Evolutionary conservation across 2,113 vertebrate genomes (phyloP), one percentile per base, ranked within the genome.

Genomic region (Cyanoderma ruficeps): DNA sequence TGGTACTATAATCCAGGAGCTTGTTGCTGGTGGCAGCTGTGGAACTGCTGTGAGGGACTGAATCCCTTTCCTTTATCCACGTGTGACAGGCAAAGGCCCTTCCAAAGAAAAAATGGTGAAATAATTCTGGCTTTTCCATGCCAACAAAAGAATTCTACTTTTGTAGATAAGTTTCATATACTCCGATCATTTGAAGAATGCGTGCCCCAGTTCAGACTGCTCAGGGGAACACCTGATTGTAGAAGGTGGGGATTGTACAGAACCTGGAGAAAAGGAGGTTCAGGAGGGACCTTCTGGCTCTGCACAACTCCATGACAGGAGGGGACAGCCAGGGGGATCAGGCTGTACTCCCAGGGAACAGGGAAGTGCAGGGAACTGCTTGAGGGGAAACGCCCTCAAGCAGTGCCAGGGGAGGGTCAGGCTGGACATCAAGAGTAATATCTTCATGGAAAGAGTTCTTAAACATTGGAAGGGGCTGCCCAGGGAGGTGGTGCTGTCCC

Each of bases 401-500:
- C 10, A 31, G 44, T 4, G 53, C 44, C 53, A 37, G 31, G 33
- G 5, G 3, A 33, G 27, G 22, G 0, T 27, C 12, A 60, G 22
- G 6, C 0, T 19, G 55, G 22, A 53, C 46, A 53, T 5, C 33
- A 69, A 18, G 2, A 69, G 39, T 22, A 53, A 78, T 61, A 53
- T 53, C 55, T 3, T 1, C 10, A 3, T 28, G 15, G 47, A 16
- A 61, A 24, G 2, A 5, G 23, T 39, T 44, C 13, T 53, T 28
- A 15, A 53, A 7, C n/a, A 19, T 2, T 46, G 33, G 15, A 19
- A 61, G 4, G 27, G 8, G 8, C 37, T 60, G 22, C 11, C 30
- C 23, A 56, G 30, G 59, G 23, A 31, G 13, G 21, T 61, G 12
- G 8, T 31, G 28, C 28, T 27, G 16, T 30, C 3, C 8, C 35